These are phyloP conservation scores for Diglossa brunneiventris DNA, from an alignment of 2,113 vertebrate species.

Conservation along the genomic window DNA sequence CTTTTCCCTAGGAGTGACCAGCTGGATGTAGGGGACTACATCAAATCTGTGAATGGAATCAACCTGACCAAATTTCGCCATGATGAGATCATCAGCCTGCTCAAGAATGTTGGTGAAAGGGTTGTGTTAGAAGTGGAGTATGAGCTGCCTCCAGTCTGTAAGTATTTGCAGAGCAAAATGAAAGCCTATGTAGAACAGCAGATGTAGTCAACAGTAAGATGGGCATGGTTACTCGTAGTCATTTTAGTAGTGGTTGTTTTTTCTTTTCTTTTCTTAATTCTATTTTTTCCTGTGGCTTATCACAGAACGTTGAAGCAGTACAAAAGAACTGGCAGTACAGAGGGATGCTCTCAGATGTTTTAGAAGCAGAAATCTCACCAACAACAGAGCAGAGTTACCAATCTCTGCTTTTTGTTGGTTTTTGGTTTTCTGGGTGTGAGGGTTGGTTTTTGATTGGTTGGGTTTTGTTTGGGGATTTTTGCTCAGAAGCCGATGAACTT, in stretches of 20 bases:
- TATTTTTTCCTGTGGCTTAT: not conserved
- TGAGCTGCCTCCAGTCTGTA: conserved; percentile 92
- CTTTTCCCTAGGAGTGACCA: conserved; percentile 89
- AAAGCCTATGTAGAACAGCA: not conserved
- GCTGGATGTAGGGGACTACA: conserved; percentile 96
- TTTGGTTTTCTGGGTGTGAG: not conserved
- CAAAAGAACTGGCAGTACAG: not conserved
- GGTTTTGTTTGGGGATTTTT: not conserved
- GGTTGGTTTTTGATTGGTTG: not conserved
- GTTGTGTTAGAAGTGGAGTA: conserved; percentile 97
- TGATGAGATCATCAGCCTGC: conserved; percentile 96
- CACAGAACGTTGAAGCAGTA: rapidly evolving
- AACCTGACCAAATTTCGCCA: conserved; percentile 96
- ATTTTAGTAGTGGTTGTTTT: not conserved
- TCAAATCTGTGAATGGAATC: conserved; percentile 97
- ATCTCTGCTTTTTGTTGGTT: not conserved
- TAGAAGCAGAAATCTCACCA: not conserved
- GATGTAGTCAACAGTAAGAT: not conserved
- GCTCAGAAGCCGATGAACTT: not conserved
- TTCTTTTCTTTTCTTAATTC: not conserved
- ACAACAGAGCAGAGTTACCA: not conserved
- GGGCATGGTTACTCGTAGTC: not conserved
- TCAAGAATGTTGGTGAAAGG: conserved; percentile 96
- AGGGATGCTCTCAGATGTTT: not conserved
- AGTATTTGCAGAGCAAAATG: conserved; percentile 67